Percentiles rank a stretch among this genome's conserved stretches.
phyloP scores from a whole-genome alignment of 2,888 invertebrate genomes.

The Torymus aiolomorphi region DNA sequence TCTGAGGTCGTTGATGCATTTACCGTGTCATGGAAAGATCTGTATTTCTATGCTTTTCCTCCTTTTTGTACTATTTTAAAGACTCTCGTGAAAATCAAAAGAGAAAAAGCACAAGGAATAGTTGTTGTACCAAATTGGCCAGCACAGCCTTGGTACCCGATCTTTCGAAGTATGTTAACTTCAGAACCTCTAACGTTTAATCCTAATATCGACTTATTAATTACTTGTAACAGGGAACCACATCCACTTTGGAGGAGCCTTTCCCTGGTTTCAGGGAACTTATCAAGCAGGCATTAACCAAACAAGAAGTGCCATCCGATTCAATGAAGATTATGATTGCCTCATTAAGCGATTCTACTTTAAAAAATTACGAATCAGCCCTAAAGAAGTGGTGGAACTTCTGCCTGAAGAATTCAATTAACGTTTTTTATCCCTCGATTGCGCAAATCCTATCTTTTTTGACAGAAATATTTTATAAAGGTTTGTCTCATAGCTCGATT shows the following conservation, averaged over 20 bases:
- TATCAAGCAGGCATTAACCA: background rate
- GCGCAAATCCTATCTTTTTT: background rate
- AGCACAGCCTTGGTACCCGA: background rate
- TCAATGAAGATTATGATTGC: background rate
- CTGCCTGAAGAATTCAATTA: background rate
- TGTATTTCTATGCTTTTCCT: background rate
- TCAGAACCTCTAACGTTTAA: background rate
- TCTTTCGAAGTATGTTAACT: background rate
- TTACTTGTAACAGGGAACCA: background rate
- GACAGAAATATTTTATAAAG: slow-evolving; percentile 1
- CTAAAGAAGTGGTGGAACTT: slow-evolving; percentile 5
- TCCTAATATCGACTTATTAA: background rate
- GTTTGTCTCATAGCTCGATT: background rate
- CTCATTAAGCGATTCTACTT: background rate
- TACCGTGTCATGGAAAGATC: background rate
- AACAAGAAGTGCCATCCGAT: background rate
- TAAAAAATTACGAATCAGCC: slow-evolving; percentile 10
- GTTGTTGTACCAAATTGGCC: slow-evolving; percentile 4
- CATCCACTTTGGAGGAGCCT: background rate
- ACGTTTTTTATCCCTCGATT: background rate
- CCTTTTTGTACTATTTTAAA: background rate
- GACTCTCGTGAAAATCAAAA: background rate
- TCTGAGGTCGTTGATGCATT: background rate
- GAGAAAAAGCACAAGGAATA: background rate
- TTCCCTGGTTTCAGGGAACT: slow-evolving; percentile 5